Evolutionary conservation across 2,888 invertebrate genomes (phyloP).

Genomic region (Trypoxylon attenuatum): DNA sequence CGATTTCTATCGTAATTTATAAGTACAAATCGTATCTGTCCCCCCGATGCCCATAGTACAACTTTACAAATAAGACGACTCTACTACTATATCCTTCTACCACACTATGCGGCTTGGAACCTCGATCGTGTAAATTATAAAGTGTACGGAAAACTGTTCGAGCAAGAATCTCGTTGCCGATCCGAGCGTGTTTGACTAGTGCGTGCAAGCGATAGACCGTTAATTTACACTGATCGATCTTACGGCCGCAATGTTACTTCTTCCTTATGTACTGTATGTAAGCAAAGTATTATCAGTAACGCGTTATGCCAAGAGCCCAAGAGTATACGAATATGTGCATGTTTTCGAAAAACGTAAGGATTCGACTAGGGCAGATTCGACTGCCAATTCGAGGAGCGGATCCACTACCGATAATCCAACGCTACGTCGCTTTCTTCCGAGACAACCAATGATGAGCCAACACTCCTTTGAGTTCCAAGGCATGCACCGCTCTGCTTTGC

Average conservation of each 20-base stretch:
- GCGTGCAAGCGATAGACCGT: conserved; percentile 7
- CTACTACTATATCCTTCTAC: neutral
- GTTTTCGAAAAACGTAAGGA: conserved; percentile 62
- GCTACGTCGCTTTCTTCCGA: conserved; percentile 49
- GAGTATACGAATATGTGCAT: conserved; percentile 40
- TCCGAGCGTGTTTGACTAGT: conserved; percentile 3
- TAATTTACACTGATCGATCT: conserved; percentile 40
- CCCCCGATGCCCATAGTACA: no score
- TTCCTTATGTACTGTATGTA: conserved; percentile 5
- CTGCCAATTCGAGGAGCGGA: conserved; percentile 55
- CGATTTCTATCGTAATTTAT: conserved; percentile 6
- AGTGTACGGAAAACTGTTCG: no score
- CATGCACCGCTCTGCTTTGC: conserved; percentile 57
- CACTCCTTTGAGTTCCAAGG: conserved; percentile 64
- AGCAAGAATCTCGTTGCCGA: no score
- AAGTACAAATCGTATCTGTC: no score
- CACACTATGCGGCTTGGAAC: neutral
- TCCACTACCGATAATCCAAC: conserved; percentile 58
- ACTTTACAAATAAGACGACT: no score
- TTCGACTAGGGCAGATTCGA: conserved; percentile 57
- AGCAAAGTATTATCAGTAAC: neutral
- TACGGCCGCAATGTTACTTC: conserved; percentile 14
- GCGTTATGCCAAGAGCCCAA: conserved; percentile 5
- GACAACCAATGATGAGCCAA: conserved; percentile 59
- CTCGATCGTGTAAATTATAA: neutral